phyloP scores from a whole-genome alignment of 2,797 vertebrate genomes.

The Ambastaia sidthimunki region DNA sequence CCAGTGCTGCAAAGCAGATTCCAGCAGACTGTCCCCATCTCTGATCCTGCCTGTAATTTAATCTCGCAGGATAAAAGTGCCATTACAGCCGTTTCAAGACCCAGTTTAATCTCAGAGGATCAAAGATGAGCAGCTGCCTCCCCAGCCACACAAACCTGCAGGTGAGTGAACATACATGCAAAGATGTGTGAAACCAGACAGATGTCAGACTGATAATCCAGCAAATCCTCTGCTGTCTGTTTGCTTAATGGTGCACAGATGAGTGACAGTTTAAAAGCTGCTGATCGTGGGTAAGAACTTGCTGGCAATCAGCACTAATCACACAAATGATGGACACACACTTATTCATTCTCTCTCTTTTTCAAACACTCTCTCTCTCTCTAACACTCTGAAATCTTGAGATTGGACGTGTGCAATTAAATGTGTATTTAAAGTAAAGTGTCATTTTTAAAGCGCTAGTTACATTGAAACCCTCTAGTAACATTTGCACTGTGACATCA shows the following conservation, averaged over 20 bases:
- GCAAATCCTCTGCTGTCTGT: background rate
- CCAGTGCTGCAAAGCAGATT: slow-evolving; percentile 2
- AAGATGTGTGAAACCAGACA: background rate
- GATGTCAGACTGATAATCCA: slow-evolving; percentile 18
- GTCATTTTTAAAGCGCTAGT: background rate
- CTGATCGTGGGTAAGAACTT: slow-evolving; percentile 25
- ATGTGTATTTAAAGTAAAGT: background rate
- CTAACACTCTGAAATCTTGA: background rate
- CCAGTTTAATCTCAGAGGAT: slow-evolving; percentile 25
- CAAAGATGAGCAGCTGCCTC: slow-evolving; percentile 30
- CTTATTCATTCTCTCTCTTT: slow-evolving; percentile 21
- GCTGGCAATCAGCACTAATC: slow-evolving; percentile 37
- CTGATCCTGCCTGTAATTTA: slow-evolving; percentile 37
- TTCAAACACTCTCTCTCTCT: background rate
- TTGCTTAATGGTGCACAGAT: slow-evolving; percentile 37
- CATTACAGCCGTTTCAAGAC: slow-evolving; percentile 17
- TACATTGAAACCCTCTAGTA: background rate
- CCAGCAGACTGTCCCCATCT: slow-evolving; percentile 9
- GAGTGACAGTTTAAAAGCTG: slow-evolving; percentile 32
- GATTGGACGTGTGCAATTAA: background rate
- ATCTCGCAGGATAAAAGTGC: slow-evolving; percentile 14
- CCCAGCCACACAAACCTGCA: background rate
- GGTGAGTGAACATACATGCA: background rate
- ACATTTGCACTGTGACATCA: background rate
- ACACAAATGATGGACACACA: slow-evolving; percentile 35